Base-by-base conservation (phyloP, 2,113 vertebrate genomes). In the Brachyhypopomus occidentalis region DNA sequence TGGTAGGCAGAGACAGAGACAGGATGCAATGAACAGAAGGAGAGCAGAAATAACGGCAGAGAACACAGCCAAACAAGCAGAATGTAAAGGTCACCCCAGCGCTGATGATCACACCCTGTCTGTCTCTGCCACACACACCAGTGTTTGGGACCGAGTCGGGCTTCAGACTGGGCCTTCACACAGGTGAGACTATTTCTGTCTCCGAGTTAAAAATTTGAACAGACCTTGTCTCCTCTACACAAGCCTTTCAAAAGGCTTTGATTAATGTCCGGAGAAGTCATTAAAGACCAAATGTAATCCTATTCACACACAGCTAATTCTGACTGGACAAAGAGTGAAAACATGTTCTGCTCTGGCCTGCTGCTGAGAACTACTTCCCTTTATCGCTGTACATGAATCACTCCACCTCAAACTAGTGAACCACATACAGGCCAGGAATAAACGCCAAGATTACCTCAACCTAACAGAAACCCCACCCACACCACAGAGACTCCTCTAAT, bases 211-310 rank as follows among this genome's bases (percentile, higher is more conserved):
- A 81, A 81, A 75, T 81, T 75, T 81, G 79, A 81, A 81, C 79
- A 81, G 79, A 81, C 63, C 41, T 22, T 34, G 48, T 30, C 72
- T 41, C 72, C 36, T 30, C 55, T 2, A 67, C 1, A 17, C 56
- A 67, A 67, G 34, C 62, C 62, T 67, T 69, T 75, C 72, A 75
- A 58, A 66, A 16, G 64, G 62, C 52, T 75, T 45, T 81, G 79
- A 81, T 81, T 81, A 75, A 81, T 81, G 72, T 75, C 72, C 34
- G 36, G 60, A 72, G 60, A 80, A 64, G 71, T 80, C 79, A 80
- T 66, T 80, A 80, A 52, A 75, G 71, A 74, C 22, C 56, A 74
- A 59, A 78, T 52, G 27, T 64, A 67, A 52, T 79, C 56, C 48
- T 74, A n/a, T 79, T 79, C 62, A 59, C 74, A 48, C 16, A 66